Percentiles rank a stretch among this genome's conserved stretches.
phyloP scores from a whole-genome alignment of 2,888 invertebrate species.

The Chromoteleia sp. region DNA sequence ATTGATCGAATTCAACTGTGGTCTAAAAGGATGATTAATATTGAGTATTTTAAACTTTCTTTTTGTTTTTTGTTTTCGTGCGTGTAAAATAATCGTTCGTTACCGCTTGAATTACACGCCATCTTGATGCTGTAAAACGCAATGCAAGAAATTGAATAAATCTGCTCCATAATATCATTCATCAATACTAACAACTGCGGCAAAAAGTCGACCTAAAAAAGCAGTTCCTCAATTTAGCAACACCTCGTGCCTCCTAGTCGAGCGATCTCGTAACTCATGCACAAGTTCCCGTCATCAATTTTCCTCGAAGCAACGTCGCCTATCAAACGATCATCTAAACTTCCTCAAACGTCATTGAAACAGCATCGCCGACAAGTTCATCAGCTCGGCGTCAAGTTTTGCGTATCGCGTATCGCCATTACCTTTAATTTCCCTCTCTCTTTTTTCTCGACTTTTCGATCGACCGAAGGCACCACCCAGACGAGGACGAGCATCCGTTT shows the following conservation, averaged over 20 bases:
- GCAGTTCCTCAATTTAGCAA: conserved; percentile 54
- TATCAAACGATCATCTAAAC: conserved; percentile 57
- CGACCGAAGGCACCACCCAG: conserved; percentile 37
- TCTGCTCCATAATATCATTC: conserved; percentile 12
- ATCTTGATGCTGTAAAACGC: too few relatives aligned
- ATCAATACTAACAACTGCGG: not conserved
- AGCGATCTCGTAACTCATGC: conserved; percentile 52
- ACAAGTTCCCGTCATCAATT: conserved; percentile 47
- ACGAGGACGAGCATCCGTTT: conserved; percentile 50
- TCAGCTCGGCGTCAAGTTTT: conserved; percentile 44
- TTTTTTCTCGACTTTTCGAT: conserved; percentile 26
- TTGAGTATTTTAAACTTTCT: too few relatives aligned
- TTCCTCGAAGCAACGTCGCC: conserved; percentile 44
- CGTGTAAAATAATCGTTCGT: too few relatives aligned
- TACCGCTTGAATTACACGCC: too few relatives aligned
- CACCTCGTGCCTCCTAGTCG: conserved; percentile 17
- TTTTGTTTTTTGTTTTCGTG: too few relatives aligned
- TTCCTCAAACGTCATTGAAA: conserved; percentile 64
- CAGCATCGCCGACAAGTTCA: conserved; percentile 58
- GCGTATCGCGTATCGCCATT: conserved; percentile 35
- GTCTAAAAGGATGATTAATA: too few relatives aligned
- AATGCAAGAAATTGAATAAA: conserved; percentile 8
- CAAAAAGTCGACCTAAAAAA: conserved; percentile 30
- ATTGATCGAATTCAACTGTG: too few relatives aligned
- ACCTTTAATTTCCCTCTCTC: conserved; percentile 17